Conservation (phyloP, 2,113 vertebrate species). For the Cheirogaleus medius region DNA sequence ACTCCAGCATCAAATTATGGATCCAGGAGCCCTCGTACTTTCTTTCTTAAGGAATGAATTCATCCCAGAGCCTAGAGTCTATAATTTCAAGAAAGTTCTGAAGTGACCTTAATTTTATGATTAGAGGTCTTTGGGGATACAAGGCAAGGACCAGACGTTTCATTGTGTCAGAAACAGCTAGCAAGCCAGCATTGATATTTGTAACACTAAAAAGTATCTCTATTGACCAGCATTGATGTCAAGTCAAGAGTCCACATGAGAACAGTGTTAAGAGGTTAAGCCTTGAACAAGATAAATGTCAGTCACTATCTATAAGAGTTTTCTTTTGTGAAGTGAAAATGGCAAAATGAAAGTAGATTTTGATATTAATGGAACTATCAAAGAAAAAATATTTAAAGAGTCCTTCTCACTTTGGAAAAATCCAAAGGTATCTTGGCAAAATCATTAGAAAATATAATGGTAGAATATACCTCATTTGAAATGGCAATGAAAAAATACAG, state of each 20-base stretch:
- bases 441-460: background rate
- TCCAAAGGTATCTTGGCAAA: background rate
- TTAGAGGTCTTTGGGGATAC: background rate
- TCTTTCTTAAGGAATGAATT: background rate
- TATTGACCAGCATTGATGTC: background rate
- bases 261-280: background rate
- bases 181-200: background rate
- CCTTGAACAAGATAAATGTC: background rate
- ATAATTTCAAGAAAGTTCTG: background rate
- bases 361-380: background rate
- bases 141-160: background rate
- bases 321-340: background rate
- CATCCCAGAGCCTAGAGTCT: background rate
- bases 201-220: background rate
- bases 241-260: background rate
- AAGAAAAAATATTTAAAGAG: background rate
- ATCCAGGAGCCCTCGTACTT: background rate
- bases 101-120: background rate
- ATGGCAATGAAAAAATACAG: background rate
- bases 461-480: background rate
- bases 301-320: background rate
- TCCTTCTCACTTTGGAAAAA: background rate
- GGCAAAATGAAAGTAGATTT: background rate
- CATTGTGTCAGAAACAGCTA: background rate
- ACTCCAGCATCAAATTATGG: background rate